Conservation (phyloP, 1,140 invertebrate species). For the Pemphigus obesinymphae region DNA sequence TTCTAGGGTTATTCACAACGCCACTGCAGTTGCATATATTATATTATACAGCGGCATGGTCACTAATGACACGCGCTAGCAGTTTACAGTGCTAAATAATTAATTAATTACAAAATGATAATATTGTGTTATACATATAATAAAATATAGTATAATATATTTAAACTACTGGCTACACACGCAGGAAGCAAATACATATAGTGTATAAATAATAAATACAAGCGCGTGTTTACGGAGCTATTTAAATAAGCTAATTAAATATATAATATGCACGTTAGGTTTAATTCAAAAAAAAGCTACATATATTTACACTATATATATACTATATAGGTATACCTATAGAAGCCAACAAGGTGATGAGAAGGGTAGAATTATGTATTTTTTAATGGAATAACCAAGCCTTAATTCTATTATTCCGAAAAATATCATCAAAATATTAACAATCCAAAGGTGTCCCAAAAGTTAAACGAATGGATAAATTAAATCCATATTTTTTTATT, state of each 20-base stretch:
- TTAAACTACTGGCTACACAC: neutral
- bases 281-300: neutral
- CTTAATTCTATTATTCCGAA: too few relatives aligned
- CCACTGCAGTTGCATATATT: neutral
- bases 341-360: too few relatives aligned
- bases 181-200: neutral
- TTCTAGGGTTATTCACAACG: conserved; percentile 1
- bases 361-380: too few relatives aligned
- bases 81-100: neutral
- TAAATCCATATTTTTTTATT: too few relatives aligned
- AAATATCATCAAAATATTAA: too few relatives aligned
- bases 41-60: neutral
- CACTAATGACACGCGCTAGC: neutral
- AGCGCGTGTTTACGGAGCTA: neutral
- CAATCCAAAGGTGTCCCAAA: too few relatives aligned
- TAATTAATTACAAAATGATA: neutral
- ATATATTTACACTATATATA: neutral
- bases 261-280: neutral
- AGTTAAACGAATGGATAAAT: too few relatives aligned
- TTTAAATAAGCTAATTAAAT: conserved; percentile 8
- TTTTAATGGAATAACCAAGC: too few relatives aligned
- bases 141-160: too few relatives aligned
- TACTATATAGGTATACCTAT: neutral
- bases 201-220: too few relatives aligned
- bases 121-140: neutral